phyloP scores from a whole-genome alignment of 1,140 invertebrate species.

The Drosophila rufa region DNA sequence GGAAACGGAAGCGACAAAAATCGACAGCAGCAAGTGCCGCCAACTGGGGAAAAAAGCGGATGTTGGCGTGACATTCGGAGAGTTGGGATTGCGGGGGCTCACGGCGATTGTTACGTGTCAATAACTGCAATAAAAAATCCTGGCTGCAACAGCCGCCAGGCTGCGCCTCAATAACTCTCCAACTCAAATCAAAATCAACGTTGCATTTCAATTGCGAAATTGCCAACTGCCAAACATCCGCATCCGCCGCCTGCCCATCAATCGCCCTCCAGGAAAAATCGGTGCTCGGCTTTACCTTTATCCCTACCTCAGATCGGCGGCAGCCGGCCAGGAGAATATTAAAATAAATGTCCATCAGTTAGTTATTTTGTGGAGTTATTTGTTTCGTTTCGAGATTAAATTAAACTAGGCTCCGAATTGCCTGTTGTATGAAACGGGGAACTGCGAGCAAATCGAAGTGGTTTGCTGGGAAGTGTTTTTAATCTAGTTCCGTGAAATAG shows the following conservation, averaged over 20 bases:
- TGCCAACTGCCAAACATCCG: constrained; percentile 49
- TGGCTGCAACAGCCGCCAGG: constrained; percentile 42
- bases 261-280: constrained; percentile 42
- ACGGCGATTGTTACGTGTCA: constrained; percentile 80
- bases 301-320: constrained; percentile 1
- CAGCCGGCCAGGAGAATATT: constrained; percentile 53
- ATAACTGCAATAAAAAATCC: constrained; percentile 78
- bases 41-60: constrained; percentile 20
- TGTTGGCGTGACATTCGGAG: constrained; percentile 51
- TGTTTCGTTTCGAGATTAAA: constrained; percentile 68
- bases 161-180: constrained; percentile 75
- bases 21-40: constrained; percentile 37
- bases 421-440: constrained; percentile 30
- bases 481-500: not conserved
- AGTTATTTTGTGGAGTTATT: constrained; percentile 40
- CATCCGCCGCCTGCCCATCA: constrained; percentile 37
- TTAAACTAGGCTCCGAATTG: constrained; percentile 69
- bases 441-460: constrained; percentile 1
- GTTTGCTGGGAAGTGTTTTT: not conserved
- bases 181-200: constrained; percentile 77
- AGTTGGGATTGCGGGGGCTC: constrained; percentile 15
- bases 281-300: constrained; percentile 5
- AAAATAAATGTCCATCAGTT: constrained; percentile 72
- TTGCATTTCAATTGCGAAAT: constrained; percentile 81
- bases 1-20: constrained; percentile 67